Percentiles rank a stretch among this genome's conserved stretches.
These are phyloP conservation scores for Anguilla pacifica DNA, from an alignment of 2,797 vertebrate species.

Conservation along the genomic window DNA sequence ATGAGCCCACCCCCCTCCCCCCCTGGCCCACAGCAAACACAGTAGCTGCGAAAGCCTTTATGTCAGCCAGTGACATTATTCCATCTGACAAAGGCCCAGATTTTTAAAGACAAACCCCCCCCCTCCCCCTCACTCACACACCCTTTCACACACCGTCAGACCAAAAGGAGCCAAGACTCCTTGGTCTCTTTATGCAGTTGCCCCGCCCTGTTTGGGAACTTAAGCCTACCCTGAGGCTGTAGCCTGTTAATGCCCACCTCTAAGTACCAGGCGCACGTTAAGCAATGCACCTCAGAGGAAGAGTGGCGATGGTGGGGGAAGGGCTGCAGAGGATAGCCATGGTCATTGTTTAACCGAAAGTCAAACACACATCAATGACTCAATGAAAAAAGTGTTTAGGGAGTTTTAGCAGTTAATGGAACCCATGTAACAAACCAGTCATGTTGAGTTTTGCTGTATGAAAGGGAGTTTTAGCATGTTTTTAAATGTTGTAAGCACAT, in stretches of 20 bases:
- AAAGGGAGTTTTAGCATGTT: neutral
- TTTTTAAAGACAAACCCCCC: constrained; percentile 42
- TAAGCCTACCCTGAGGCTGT: constrained; percentile 17
- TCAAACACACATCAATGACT: neutral
- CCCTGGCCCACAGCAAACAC: constrained; percentile 20
- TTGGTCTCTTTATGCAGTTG: constrained; percentile 10
- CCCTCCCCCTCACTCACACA: constrained; percentile 37
- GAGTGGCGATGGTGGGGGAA: neutral
- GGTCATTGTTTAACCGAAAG: neutral
- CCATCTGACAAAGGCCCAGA: constrained; percentile 30
- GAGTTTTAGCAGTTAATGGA: neutral
- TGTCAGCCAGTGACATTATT: constrained; percentile 26
- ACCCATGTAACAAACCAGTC: neutral
- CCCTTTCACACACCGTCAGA: constrained; percentile 46
- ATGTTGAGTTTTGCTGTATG: neutral
- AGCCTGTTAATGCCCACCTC: neutral
- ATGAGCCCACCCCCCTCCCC: neutral
- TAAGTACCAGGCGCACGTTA: neutral
- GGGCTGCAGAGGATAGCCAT: neutral
- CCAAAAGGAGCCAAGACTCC: constrained; percentile 20
- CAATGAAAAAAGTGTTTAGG: neutral
- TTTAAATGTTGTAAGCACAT: neutral
- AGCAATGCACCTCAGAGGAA: neutral
- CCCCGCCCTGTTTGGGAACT: constrained; percentile 22
- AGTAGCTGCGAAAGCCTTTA: neutral